Base-by-base conservation (phyloP, 2,113 vertebrate genomes). In the Ovibos moschatus region DNA sequence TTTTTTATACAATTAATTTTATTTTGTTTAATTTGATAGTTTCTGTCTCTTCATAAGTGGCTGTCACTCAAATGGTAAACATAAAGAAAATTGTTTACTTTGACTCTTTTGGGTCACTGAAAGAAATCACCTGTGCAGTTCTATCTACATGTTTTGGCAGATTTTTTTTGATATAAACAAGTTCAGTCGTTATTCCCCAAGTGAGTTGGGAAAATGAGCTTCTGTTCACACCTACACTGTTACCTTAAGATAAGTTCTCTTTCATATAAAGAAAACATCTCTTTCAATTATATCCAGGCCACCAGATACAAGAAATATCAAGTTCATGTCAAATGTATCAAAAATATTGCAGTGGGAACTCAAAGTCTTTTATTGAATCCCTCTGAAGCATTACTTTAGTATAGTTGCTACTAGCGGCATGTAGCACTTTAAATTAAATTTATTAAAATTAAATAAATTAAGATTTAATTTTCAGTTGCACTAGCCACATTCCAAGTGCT, bases 261-360 rank as follows among this genome's bases (percentile, higher is more conserved):
- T 28, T 64, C 92, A 53, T 16, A 82, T 53, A 27, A 91, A 82
- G 64, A 84, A 96, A 86, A 95, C 33, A 97, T 78, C 58, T 64
- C 81, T 89, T 96, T 96, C 96, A 87, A 94, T 97, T 96, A 87
- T 27, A 81, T 84, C 47, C n/a, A 78, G 74, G 74, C 27, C 84
- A 90, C 47, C 51, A 85, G 57, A 95, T 87, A 85, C 23, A 81
- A 87, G 84, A 93, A 90, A 94, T 84, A 95, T 47, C 28, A 96
- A 89, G 60, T 64, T 94, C 58, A 91, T 79, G 87, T 94, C 78
- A 93, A 83, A 91, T 79, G n/a, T 62, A 89, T 91, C 79, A 95
- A 71, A 89, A 71, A 33, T 74, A 76, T 78, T 95, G 47, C 43
- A 53, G 8, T 28, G 62, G 21, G 43, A 95, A 81, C 40, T 82